Evolutionary conservation across 1,140 invertebrate species (phyloP), one percentile per base, ranked within the genome.

Genomic region (Zaprionus ornatus): DNA sequence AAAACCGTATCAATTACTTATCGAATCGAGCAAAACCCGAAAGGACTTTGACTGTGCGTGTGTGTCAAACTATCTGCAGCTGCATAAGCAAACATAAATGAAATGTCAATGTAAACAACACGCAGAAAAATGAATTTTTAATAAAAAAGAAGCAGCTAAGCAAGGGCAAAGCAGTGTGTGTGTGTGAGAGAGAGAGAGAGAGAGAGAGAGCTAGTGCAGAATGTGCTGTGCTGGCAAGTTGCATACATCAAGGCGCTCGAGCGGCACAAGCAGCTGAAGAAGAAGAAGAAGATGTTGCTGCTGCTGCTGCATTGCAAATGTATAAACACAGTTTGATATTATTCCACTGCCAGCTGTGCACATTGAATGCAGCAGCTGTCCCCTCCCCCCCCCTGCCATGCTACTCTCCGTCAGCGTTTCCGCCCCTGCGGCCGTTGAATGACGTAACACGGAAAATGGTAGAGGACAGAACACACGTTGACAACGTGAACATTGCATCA

Each of bases 321-420:
- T 85, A 88, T 88, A 88, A 88, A 88, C 84, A 88, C 84, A 88
- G 80, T 87, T 84, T 84, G 77, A 88, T 90, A 90, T 88, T 88
- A 88, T 88, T 88, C 84, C 80, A 88, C 59, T 61, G 78, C 80
- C 84, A 88, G 84, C 80, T 88, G 84, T 61, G 80, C 83, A 64
- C 83, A 88, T 80, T 82, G 69, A 79, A 82, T 87, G 54, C 77
- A 40, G 71, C 56, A 48, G 75, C 57, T 21, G 37, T 4, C 5
- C 21, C 9, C 29, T n/a, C n/a, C 6, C 9, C 17, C 29, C 50
- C 17, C n/a, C 13, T 13, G 40, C 23, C 15, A 12, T n/a, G 25
- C 3, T 4, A 1, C 6, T 25, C 2, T 10, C 27, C 4, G 1
- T 15, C 5, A 1, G 4, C 12, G 29, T 56, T 56, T n/a, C 21